Evolutionary conservation across 2,888 invertebrate species (phyloP).

Genomic region (Caenorhabditis sp.): DNA sequence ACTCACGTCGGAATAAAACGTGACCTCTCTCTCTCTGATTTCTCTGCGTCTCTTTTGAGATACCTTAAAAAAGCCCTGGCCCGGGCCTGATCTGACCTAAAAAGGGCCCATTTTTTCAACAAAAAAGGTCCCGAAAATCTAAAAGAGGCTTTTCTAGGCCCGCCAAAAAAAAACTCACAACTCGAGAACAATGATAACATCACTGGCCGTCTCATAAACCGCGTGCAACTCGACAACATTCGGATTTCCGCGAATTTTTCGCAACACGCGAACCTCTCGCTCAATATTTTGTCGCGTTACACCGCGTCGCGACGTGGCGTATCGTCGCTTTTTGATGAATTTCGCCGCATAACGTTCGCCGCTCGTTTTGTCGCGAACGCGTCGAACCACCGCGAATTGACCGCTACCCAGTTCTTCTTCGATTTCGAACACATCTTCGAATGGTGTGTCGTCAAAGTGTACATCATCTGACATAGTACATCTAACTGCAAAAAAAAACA

Average conservation of each 20-base stretch:
- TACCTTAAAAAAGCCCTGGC: too few species aligned
- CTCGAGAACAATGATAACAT: constrained; percentile 77
- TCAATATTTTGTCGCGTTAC: constrained; percentile 77
- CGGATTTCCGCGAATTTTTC: constrained; percentile 76
- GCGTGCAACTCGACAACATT: constrained; percentile 75
- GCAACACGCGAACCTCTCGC: constrained; percentile 75
- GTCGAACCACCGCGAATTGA: constrained; percentile 78
- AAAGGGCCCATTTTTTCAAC: not conserved
- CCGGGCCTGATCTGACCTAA: too few species aligned
- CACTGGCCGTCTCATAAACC: constrained; percentile 76
- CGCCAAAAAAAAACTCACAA: too few species aligned
- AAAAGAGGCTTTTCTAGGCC: too few species aligned
- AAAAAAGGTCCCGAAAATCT: not conserved
- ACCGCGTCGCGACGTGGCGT: constrained; percentile 74
- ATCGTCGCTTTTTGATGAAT: constrained; percentile 76
- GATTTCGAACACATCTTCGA: constrained; percentile 75
- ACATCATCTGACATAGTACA: constrained; percentile 43
- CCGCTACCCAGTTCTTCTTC: constrained; percentile 77
- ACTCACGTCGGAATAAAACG: too few species aligned
- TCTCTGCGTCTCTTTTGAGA: too few species aligned
- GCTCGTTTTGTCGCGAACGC: constrained; percentile 75
- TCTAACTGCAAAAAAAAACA: constrained; percentile 19
- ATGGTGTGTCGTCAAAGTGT: constrained; percentile 72
- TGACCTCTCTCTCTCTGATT: too few species aligned
- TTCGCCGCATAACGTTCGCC: constrained; percentile 77